Percentiles rank a stretch among this genome's conserved stretches.
These are phyloP conservation scores for Nephila pilipes DNA, from an alignment of 1,140 invertebrate species.

Conservation along the genomic window DNA sequence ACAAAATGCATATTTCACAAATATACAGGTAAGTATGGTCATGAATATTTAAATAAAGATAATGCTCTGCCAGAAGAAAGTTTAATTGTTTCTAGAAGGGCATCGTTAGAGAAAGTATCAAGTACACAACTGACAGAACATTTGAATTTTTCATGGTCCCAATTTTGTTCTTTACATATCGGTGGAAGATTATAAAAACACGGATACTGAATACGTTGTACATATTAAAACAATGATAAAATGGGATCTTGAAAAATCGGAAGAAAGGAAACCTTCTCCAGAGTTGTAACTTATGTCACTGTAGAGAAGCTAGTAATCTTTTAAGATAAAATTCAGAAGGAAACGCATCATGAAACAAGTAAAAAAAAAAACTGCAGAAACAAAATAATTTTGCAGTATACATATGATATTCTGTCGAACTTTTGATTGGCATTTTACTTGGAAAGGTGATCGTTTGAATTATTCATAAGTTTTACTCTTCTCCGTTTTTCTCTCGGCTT, in stretches of 20 bases:
- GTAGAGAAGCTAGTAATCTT: background rate
- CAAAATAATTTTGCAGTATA: constrained; percentile 7
- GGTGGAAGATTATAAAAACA: background rate
- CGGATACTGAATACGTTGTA: background rate
- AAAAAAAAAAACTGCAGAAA: background rate
- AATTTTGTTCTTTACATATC: background rate
- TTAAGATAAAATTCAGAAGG: background rate
- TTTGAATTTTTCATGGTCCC: background rate
- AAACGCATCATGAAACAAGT: background rate
- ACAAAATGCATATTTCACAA: too few species aligned
- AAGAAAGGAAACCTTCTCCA: background rate
- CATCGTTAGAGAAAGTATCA: background rate
- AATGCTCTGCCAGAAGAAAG: background rate
- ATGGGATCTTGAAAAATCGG: background rate
- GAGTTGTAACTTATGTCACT: background rate
- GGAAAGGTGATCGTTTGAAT: constrained; percentile 5
- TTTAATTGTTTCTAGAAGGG: background rate
- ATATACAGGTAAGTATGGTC: too few species aligned
- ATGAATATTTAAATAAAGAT: background rate
- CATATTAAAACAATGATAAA: background rate
- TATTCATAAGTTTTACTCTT: constrained; percentile 42
- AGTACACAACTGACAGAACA: background rate
- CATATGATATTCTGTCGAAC: constrained; percentile 55
- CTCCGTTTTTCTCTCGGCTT: background rate
- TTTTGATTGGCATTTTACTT: constrained; percentile 60